Conservation (phyloP, 2,113 vertebrate species). For the Sardina pilchardus region DNA sequence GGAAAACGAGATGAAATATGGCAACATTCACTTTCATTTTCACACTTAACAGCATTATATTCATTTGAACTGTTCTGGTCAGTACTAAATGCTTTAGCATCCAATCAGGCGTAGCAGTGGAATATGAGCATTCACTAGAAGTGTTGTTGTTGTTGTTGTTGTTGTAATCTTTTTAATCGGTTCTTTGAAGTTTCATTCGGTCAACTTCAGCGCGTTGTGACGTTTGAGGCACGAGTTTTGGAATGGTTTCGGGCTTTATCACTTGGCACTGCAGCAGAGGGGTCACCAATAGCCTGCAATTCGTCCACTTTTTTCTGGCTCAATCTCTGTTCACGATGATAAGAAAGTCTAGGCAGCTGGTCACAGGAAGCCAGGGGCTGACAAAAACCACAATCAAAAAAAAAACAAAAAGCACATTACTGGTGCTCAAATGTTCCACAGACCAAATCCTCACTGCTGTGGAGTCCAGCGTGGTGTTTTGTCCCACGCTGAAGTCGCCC, state of each 20-base stretch:
- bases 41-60: not conserved
- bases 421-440: not conserved
- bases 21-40: too few relatives aligned
- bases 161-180: not conserved
- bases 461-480: too few relatives aligned
- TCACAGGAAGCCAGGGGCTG: not conserved
- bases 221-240: not conserved
- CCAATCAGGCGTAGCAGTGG: not conserved
- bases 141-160: not conserved
- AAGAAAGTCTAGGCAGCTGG: not conserved
- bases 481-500: not conserved
- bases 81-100: not conserved
- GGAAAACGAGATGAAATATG: not conserved
- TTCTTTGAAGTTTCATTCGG: not conserved
- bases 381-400: not conserved
- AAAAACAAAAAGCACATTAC: too few relatives aligned
- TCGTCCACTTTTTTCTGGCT: not conserved
- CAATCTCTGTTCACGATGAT: not conserved
- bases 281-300: slow-evolving; percentile 8
- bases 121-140: not conserved
- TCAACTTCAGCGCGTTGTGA: not conserved
- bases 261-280: not conserved
- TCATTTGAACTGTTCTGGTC: not conserved
- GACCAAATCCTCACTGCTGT: too few relatives aligned
- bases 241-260: not conserved